Conservation (phyloP, 2,797 vertebrate species). For the Lepus oiostolus region DNA sequence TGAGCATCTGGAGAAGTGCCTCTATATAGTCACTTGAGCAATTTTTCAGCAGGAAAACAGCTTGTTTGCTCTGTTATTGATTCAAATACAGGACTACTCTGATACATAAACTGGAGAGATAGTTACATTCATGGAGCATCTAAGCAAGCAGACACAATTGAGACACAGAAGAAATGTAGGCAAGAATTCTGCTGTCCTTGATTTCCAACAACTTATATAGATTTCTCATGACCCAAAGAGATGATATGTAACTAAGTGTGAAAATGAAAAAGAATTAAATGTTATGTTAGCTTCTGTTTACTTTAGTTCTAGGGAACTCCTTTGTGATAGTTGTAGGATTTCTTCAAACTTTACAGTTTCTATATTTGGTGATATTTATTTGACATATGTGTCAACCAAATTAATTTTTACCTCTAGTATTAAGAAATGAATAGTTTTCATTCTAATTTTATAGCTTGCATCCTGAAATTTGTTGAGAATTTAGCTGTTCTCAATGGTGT, state of each 20-base stretch:
- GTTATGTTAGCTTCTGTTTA: background rate
- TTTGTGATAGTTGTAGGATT: background rate
- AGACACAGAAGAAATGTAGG: background rate
- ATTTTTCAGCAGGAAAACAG: background rate
- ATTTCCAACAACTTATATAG: background rate
- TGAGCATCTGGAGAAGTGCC: background rate
- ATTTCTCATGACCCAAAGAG: background rate
- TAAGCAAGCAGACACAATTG: background rate
- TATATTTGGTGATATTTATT: slow-evolving; percentile 1
- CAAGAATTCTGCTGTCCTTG: background rate
- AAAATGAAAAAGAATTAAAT: background rate
- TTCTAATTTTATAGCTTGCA: background rate
- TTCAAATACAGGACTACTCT: background rate
- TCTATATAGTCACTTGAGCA: background rate
- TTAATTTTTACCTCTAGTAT: background rate
- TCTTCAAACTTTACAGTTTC: slow-evolving; percentile 24
- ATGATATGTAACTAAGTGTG: background rate
- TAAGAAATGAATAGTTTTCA: background rate
- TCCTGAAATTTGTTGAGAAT: background rate
- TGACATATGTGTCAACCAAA: background rate
- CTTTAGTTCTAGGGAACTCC: background rate
- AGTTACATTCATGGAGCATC: background rate
- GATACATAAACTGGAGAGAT: background rate
- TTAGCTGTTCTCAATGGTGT: background rate
- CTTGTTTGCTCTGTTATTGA: background rate